Evolutionary conservation across 2,113 vertebrate species (phyloP).

Genomic region (Colinus virginianus): DNA sequence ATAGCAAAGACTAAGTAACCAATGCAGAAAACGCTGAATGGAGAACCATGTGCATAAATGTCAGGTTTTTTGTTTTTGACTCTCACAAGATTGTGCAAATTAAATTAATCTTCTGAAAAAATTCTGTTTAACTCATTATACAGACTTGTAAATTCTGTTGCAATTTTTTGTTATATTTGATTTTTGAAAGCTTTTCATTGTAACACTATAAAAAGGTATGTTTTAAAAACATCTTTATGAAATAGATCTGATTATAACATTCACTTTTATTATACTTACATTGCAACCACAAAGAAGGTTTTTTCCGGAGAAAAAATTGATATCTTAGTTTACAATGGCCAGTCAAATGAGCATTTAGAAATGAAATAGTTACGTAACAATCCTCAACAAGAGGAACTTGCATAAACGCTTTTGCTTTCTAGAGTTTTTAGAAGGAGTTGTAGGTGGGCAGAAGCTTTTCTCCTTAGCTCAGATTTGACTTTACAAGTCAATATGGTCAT

Average conservation of each 20-base stretch:
- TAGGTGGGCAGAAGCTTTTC: neutral
- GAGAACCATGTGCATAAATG: neutral
- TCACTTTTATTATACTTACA: neutral
- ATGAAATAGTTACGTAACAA: neutral
- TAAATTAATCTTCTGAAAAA: neutral
- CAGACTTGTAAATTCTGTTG: neutral
- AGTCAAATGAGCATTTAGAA: neutral
- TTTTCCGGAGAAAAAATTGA: neutral
- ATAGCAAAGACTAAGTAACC: neutral
- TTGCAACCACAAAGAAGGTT: neutral
- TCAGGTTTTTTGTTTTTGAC: neutral
- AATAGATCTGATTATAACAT: neutral
- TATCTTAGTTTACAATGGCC: neutral
- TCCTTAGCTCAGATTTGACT: neutral
- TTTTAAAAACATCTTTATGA: neutral
- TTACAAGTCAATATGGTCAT: neutral
- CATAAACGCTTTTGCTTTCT: neutral
- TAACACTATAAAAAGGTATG: neutral
- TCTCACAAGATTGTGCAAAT: neutral
- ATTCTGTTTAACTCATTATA: neutral
- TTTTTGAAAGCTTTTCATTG: neutral
- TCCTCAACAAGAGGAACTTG: too few species aligned
- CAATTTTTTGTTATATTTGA: neutral
- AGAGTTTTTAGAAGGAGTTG: neutral
- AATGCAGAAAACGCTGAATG: neutral